A percentile compares a stretch with the other conserved stretches of the same genome.
These are phyloP conservation scores for Melanaphis sacchari DNA, from an alignment of 1,140 invertebrate genomes.

Conservation along the genomic window DNA sequence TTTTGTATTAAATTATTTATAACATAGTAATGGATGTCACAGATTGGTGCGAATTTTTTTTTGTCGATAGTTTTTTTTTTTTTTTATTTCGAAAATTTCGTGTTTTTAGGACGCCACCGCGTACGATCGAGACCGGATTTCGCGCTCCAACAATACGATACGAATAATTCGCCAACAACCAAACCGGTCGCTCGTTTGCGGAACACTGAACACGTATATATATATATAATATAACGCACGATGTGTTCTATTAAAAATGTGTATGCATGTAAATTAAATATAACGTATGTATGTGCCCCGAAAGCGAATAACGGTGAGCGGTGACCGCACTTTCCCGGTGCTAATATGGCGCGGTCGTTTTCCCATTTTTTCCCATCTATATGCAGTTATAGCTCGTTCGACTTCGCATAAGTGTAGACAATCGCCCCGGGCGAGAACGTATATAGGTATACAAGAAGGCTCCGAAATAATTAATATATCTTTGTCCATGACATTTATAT, in stretches of 20 bases:
- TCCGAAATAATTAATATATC: not conserved
- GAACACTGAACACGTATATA: not conserved
- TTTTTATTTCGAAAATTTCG: not conserved
- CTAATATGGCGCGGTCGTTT: not conserved
- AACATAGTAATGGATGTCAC: not conserved
- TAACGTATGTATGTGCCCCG: not conserved
- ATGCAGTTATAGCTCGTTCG: not conserved
- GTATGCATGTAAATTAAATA: not conserved
- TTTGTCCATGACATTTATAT: not conserved
- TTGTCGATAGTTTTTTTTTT: not conserved
- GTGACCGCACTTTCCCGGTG: constrained; percentile 12
- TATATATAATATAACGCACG: not conserved
- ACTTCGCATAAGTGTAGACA: not conserved
- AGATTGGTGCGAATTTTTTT: not conserved
- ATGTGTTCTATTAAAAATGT: not conserved
- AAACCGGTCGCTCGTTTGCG: not conserved
- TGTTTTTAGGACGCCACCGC: not conserved
- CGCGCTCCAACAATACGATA: not conserved
- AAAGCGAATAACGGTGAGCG: constrained; percentile 27
- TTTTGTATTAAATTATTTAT: not conserved
- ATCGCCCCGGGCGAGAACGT: not conserved
- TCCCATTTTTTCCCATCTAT: not conserved
- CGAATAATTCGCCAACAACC: not conserved
- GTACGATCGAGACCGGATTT: not conserved
- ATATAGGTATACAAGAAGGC: not conserved